Percentiles rank a stretch among this genome's conserved stretches.
Evolutionary conservation across 2,888 invertebrate genomes (phyloP).

Genomic region (Agriopis leucophaearia): DNA sequence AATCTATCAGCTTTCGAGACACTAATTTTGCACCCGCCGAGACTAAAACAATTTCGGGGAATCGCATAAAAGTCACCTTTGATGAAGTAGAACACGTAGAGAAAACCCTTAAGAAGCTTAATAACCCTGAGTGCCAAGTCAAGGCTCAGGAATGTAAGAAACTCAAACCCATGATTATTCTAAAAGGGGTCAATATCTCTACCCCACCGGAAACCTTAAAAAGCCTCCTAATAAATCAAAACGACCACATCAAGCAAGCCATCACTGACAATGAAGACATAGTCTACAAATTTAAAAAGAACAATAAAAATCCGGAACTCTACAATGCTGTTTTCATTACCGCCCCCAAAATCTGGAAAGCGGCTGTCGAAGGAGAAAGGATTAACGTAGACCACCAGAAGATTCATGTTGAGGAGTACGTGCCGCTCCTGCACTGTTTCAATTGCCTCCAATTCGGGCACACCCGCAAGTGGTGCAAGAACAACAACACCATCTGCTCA

Average conservation of each 20-base stretch:
- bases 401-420: too few relatives aligned
- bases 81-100: neutral
- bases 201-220: neutral
- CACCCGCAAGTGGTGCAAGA: too few relatives aligned
- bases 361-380: too few relatives aligned
- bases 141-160: neutral
- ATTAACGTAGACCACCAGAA: too few relatives aligned
- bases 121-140: neutral
- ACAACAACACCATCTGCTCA: too few relatives aligned
- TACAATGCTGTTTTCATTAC: constrained; percentile 37
- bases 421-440: too few relatives aligned
- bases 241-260: neutral
- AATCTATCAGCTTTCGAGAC: too few relatives aligned
- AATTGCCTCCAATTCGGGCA: too few relatives aligned
- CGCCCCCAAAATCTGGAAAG: too few relatives aligned
- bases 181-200: neutral
- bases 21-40: neutral
- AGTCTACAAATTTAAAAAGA: too few relatives aligned
- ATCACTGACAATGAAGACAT: neutral
- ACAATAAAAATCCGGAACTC: constrained; percentile 11
- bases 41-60: neutral
- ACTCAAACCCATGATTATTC: neutral
- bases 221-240: neutral
- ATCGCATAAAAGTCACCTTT: neutral
- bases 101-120: neutral